Percentiles rank a stretch among this genome's conserved stretches.
These are phyloP conservation scores for Nemurella pictetii DNA, from an alignment of 2,888 invertebrate genomes.

Conservation along the genomic window DNA sequence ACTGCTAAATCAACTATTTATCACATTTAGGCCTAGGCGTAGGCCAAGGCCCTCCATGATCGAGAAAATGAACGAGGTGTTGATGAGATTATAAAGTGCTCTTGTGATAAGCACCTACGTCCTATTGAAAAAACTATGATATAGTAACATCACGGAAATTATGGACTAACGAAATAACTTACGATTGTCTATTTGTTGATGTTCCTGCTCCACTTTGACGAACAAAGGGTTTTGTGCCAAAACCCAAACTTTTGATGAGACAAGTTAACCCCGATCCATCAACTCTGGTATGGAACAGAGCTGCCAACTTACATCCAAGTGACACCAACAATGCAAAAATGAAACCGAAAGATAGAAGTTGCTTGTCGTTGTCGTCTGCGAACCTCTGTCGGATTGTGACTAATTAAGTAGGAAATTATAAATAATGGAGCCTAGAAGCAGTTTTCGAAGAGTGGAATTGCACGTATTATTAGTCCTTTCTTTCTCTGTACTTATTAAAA, in stretches of 20 bases:
- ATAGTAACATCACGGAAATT: not conserved
- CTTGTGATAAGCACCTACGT: not conserved
- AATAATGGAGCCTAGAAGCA: not conserved
- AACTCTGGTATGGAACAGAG: too few relatives aligned
- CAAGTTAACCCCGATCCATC: not conserved
- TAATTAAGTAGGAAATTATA: not conserved
- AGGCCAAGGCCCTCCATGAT: slow-evolving; percentile 20
- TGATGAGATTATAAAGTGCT: not conserved
- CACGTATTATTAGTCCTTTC: not conserved
- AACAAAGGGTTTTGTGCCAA: slow-evolving; percentile 22
- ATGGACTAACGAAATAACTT: not conserved
- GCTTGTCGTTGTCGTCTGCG: not conserved
- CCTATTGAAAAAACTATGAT: not conserved
- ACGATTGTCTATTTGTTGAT: slow-evolving; percentile 17
- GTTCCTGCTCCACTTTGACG: not conserved
- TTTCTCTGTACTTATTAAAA: slow-evolving; percentile 44
- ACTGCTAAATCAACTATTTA: not conserved
- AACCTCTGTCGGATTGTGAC: not conserved
- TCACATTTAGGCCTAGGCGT: not conserved
- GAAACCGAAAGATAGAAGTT: not conserved
- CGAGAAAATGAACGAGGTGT: slow-evolving; percentile 9
- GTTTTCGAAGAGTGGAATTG: not conserved
- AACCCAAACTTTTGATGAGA: slow-evolving; percentile 13
- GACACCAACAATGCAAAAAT: not conserved
- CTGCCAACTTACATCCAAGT: not conserved